Evolutionary conservation across 2,797 vertebrate genomes (phyloP).

Genomic region (Salmo trutta): DNA sequence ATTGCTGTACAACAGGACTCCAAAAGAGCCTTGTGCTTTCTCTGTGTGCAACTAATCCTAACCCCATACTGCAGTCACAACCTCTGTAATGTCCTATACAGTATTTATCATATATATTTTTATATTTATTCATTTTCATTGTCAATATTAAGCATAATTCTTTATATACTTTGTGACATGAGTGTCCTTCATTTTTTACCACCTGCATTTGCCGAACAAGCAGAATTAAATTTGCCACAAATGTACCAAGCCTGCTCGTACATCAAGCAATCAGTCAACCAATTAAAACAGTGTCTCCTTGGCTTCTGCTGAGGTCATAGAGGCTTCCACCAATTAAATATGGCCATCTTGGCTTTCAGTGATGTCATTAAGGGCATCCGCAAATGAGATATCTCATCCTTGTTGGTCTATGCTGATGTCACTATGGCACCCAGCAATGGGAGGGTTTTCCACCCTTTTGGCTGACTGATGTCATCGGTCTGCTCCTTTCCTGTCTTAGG

Average conservation of each 20-base stretch:
- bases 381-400: conserved; percentile 36
- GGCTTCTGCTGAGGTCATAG: conserved; percentile 26
- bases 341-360: background rate
- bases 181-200: conserved; percentile 11
- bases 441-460: conserved; percentile 38
- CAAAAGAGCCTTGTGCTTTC: conserved; percentile 89
- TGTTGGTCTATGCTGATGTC: conserved; percentile 23
- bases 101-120: conserved; percentile 52
- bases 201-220: conserved; percentile 10
- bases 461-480: conserved; percentile 13
- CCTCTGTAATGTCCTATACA: conserved; percentile 30
- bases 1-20: conserved; percentile 90
- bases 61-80: conserved; percentile 51
- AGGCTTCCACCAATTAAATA: conserved; percentile 32
- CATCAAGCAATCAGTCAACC: conserved; percentile 44
- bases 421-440: conserved; percentile 32
- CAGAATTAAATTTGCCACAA: conserved; percentile 39
- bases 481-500: background rate
- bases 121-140: conserved; percentile 31
- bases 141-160: conserved; percentile 28
- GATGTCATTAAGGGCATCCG: conserved; percentile 4
- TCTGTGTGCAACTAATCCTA: conserved; percentile 69
- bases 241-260: conserved; percentile 55
- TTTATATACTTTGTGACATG: conserved; percentile 9
- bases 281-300: conserved; percentile 7